These are phyloP conservation scores for Sebastes paucispinis DNA, from an alignment of 2,797 vertebrate species.

Conservation along the genomic window DNA sequence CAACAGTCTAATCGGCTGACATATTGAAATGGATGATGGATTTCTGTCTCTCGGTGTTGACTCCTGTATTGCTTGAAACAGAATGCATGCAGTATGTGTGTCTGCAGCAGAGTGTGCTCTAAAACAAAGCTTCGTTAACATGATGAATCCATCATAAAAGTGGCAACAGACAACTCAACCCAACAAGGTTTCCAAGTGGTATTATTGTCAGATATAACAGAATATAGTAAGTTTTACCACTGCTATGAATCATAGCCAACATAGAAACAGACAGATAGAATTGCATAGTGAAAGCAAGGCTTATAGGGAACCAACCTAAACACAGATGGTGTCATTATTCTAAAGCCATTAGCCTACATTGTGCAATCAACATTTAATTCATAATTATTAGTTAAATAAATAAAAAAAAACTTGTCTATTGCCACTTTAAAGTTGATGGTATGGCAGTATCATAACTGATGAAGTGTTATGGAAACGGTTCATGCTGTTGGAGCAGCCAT, in stretches of 20 bases:
- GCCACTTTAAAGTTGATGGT: neutral
- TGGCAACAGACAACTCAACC: neutral
- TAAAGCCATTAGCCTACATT: neutral
- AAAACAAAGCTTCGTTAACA: neutral
- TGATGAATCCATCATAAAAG: neutral
- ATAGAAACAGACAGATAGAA: neutral
- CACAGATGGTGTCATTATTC: neutral
- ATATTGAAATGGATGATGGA: neutral
- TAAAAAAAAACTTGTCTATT: neutral
- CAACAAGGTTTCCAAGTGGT: neutral
- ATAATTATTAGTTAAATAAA: neutral
- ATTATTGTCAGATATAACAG: neutral
- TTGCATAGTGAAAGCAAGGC: neutral
- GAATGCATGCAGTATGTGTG: neutral
- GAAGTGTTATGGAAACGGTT: neutral
- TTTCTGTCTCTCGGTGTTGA: neutral
- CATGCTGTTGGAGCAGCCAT: neutral
- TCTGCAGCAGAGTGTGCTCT: constrained; percentile 2
- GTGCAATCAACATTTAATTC: neutral
- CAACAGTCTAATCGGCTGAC: no score
- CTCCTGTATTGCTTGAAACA: neutral
- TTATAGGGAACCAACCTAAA: neutral
- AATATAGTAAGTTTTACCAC: neutral
- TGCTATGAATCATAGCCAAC: no score
- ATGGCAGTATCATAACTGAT: neutral